A percentile compares a stretch with the other conserved stretches of the same genome.
Evolutionary conservation across 2,113 vertebrate species (phyloP).

Genomic region (Setophaga kirtlandii): DNA sequence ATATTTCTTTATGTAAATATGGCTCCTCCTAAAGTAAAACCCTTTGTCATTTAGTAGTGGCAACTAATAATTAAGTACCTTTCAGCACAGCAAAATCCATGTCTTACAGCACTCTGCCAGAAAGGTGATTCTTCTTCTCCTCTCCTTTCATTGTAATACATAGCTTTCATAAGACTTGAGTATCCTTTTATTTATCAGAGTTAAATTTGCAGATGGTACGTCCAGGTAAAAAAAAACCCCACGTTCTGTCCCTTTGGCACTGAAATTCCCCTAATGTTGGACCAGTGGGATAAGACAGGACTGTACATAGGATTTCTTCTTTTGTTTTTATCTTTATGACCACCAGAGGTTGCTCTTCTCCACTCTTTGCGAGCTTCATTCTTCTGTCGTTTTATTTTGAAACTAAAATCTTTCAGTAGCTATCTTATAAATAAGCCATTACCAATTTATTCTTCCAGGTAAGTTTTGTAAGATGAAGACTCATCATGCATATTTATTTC

Average conservation of each 20-base stretch:
- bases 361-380: accelerated
- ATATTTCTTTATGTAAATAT: background rate
- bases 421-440: background rate
- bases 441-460: background rate
- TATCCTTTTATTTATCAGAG: background rate
- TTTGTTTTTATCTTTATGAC: background rate
- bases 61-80: background rate
- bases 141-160: background rate
- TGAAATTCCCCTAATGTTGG: background rate
- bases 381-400: background rate
- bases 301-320: background rate
- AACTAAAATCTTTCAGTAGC: background rate
- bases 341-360: background rate
- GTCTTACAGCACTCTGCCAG: background rate
- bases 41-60: background rate
- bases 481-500: background rate
- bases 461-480: background rate
- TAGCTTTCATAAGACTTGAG: background rate
- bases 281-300: background rate
- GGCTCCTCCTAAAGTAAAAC: background rate
- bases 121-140: background rate
- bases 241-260: background rate
- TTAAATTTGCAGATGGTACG: background rate
- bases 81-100: background rate
- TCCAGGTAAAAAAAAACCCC: background rate